phyloP scores from a whole-genome alignment of 2,113 vertebrate genomes.

The Tragelaphus strepsiceros region DNA sequence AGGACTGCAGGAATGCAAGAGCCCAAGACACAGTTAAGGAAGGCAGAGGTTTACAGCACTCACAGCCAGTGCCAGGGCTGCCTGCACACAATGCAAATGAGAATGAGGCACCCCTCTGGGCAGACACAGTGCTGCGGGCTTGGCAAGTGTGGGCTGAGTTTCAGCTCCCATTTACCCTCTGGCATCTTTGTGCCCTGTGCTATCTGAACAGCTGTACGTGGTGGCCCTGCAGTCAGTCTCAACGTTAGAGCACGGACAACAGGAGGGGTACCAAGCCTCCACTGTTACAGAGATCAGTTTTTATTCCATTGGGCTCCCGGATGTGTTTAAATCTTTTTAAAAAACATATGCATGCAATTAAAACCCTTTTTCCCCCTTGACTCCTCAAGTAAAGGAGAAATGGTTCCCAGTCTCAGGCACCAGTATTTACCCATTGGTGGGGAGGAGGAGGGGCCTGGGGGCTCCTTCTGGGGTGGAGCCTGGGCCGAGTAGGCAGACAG shows the following conservation, averaged over 20 bases:
- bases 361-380: neutral
- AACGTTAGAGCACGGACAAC: neutral
- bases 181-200: neutral
- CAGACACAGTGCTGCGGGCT: neutral
- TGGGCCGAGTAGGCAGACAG: constrained; percentile 91
- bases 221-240: neutral
- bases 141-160: neutral
- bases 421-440: constrained; percentile 30
- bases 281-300: neutral
- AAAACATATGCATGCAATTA: neutral
- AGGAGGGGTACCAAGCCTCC: neutral
- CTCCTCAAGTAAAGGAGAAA: neutral
- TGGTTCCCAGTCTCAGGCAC: neutral
- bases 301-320: neutral
- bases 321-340: neutral
- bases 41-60: neutral
- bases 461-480: constrained; percentile 74
- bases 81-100: neutral
- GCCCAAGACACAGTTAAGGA: neutral
- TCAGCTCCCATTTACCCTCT: neutral
- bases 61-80: neutral
- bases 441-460: neutral
- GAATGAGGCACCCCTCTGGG: neutral
- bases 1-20: neutral
- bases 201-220: neutral